Conservation (phyloP, 2,797 vertebrate genomes). For the Cuculus canorus region DNA sequence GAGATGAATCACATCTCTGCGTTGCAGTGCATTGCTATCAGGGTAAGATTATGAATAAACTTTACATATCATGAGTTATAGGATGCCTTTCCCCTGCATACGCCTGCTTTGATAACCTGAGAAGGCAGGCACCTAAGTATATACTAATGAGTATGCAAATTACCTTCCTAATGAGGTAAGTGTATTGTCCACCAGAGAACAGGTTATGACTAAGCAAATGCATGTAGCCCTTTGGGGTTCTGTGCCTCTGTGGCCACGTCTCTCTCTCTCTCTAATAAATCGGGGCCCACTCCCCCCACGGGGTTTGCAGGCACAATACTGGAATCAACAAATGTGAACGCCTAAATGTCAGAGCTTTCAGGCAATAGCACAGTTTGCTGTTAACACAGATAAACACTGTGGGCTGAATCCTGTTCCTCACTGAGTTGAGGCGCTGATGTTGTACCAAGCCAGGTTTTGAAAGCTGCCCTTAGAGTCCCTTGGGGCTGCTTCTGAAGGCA, state of each 20-base stretch:
- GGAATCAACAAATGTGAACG: background rate
- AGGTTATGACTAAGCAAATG: background rate
- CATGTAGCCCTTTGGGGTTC: background rate
- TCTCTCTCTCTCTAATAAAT: background rate
- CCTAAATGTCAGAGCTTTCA: background rate
- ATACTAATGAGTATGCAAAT: background rate
- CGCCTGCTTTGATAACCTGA: background rate
- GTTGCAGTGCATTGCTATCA: background rate
- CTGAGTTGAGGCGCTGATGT: background rate
- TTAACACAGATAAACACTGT: background rate
- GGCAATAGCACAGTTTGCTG: background rate
- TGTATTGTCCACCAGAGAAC: background rate
- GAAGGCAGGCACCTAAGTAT: background rate
- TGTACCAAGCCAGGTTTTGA: background rate
- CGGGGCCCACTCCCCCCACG: accelerated
- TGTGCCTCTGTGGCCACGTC: background rate
- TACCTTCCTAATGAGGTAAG: background rate
- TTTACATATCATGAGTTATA: background rate
- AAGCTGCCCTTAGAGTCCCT: background rate
- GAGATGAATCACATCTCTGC: background rate
- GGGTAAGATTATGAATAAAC: background rate
- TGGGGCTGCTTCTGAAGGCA: background rate
- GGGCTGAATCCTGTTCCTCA: background rate
- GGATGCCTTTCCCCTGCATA: background rate
- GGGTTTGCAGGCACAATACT: background rate